Conservation (phyloP, 2,797 vertebrate species). For the Meriones psammophilus region DNA sequence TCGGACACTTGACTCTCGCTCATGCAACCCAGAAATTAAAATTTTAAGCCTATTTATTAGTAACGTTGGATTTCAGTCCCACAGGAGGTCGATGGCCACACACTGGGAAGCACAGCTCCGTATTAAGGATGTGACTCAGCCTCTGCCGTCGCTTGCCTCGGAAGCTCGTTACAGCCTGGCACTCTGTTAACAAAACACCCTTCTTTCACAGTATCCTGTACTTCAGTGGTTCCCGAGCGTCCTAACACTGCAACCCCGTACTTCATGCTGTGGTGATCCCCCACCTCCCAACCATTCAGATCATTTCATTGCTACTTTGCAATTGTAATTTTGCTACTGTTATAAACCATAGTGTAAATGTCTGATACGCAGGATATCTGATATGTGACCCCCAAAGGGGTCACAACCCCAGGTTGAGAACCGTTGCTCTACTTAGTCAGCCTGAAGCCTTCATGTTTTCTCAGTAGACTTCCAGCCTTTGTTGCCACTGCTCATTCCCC, state of each 20-base stretch:
- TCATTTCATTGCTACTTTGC: no score
- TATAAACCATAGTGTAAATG: no score
- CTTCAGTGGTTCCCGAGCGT: background rate
- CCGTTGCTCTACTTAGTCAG: background rate
- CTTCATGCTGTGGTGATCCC: no score
- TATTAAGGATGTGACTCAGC: background rate
- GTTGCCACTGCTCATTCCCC: background rate
- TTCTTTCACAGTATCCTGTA: background rate
- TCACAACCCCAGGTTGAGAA: no score
- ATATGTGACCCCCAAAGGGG: no score
- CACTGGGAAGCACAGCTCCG: background rate
- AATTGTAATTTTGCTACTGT: no score
- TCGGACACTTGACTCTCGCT: background rate
- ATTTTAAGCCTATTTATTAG: background rate
- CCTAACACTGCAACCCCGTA: no score
- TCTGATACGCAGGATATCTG: no score
- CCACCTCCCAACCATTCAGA: no score
- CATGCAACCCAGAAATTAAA: background rate
- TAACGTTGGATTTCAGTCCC: background rate
- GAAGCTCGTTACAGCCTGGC: background rate
- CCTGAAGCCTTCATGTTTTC: background rate
- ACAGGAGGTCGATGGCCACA: no score
- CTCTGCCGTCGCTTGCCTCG: background rate
- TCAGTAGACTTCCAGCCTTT: background rate
- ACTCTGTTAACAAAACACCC: background rate